phyloP scores from a whole-genome alignment of 2,113 vertebrate genomes.

The Siphamia tubifer region DNA sequence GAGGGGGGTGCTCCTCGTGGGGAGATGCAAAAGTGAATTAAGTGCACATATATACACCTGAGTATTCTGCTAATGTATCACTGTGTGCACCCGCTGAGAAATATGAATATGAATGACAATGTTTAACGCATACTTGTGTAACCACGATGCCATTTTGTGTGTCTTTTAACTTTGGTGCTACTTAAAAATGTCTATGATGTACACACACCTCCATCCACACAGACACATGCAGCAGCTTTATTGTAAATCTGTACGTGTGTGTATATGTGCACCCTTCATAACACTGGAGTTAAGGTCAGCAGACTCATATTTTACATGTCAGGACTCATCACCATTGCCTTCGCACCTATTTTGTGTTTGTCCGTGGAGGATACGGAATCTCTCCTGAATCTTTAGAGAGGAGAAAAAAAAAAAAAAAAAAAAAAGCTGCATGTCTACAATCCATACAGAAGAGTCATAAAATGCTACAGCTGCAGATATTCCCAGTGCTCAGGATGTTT shows the following conservation, averaged over 20 bases:
- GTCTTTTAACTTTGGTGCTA: not conserved
- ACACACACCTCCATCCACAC: not conserved
- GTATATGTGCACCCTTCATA: constrained; percentile 43
- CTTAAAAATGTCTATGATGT: not conserved
- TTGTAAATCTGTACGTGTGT: not conserved
- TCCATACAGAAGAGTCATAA: constrained; percentile 20
- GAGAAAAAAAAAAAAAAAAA: not conserved
- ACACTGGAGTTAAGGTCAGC: constrained; percentile 51
- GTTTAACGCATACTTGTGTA: constrained; percentile 8
- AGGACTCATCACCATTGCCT: constrained; percentile 44
- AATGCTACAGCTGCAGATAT: constrained; percentile 26
- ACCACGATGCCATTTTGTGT: not conserved
- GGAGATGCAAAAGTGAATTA: constrained; percentile 43
- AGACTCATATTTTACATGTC: constrained; percentile 70
- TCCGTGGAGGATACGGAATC: constrained; percentile 30
- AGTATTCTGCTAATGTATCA: constrained; percentile 29
- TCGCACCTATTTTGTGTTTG: constrained; percentile 28
- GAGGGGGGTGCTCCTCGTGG: constrained; percentile 17
- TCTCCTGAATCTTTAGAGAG: constrained; percentile 37
- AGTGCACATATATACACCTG: constrained; percentile 33
- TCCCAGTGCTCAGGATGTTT: not conserved
- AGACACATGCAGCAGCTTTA: not conserved
- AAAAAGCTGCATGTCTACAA: not conserved
- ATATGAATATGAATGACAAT: constrained; percentile 22
- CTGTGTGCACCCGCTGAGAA: constrained; percentile 16